Percentiles rank a stretch among this genome's conserved stretches.
Evolutionary conservation across 2,797 vertebrate genomes (phyloP).

Genomic region (Poecilia gillii): DNA sequence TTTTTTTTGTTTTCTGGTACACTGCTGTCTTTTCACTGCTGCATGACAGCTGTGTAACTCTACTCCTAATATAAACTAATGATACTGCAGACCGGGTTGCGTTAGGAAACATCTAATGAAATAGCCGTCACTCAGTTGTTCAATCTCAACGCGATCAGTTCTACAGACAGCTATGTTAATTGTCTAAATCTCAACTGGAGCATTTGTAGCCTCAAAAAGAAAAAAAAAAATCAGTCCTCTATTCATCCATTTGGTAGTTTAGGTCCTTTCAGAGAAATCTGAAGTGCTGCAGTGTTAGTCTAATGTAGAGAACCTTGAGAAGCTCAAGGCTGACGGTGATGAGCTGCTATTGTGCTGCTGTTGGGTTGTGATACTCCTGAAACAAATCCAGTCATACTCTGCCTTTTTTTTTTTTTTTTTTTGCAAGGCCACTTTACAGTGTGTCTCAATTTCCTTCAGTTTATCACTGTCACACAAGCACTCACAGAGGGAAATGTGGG

Average conservation of each 20-base stretch:
- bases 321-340: slow-evolving; percentile 58
- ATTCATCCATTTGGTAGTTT: slow-evolving; percentile 49
- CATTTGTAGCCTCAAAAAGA: slow-evolving; percentile 24
- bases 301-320: slow-evolving; percentile 55
- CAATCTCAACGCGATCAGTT: slow-evolving; percentile 2
- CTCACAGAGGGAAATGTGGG: slow-evolving; percentile 3
- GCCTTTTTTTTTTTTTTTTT: slow-evolving; percentile 33
- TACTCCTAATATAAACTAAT: background rate
- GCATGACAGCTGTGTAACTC: background rate
- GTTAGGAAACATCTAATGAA: slow-evolving; percentile 14
- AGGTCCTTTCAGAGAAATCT: slow-evolving; percentile 25
- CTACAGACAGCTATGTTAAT: slow-evolving; percentile 31
- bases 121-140: slow-evolving; percentile 2
- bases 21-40: background rate
- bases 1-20: slow-evolving; percentile 1
- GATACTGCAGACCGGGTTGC: background rate
- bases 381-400: slow-evolving; percentile 50
- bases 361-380: slow-evolving; percentile 48
- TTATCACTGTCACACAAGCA: slow-evolving; percentile 57
- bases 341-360: slow-evolving; percentile 50
- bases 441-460: slow-evolving; percentile 56
- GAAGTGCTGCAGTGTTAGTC: slow-evolving; percentile 36
- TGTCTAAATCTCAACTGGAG: slow-evolving; percentile 46
- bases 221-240: slow-evolving; percentile 29
- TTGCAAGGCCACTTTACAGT: slow-evolving; percentile 48